Percentiles rank a stretch among this genome's conserved stretches.
phyloP scores from a whole-genome alignment of 2,797 vertebrate species.

The Sebastes umbrosus region DNA sequence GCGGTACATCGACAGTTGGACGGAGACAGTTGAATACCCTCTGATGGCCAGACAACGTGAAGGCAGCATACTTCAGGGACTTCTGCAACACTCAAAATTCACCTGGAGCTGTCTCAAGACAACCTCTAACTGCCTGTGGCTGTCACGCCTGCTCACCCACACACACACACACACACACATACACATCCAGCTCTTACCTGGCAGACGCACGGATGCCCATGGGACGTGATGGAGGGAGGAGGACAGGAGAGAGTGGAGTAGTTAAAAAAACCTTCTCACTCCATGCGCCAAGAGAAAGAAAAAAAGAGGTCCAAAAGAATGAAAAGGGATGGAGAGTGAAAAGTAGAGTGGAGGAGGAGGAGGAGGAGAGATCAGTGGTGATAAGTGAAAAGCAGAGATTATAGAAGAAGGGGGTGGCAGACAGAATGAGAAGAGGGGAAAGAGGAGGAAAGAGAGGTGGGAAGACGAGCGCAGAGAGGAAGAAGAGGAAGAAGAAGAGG shows the following conservation, averaged over 20 bases:
- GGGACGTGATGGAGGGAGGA: slow-evolving; percentile 52
- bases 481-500: background rate
- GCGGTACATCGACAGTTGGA: background rate
- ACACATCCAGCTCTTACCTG: slow-evolving; percentile 71
- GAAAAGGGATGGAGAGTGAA: slow-evolving; percentile 9
- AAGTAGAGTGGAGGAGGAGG: slow-evolving; percentile 18
- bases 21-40: slow-evolving; percentile 13
- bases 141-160: background rate
- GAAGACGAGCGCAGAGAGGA: background rate
- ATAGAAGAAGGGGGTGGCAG: background rate
- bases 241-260: slow-evolving; percentile 50
- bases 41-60: background rate
- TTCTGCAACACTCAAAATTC: slow-evolving; percentile 22
- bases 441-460: background rate
- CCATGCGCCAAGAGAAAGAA: slow-evolving; percentile 55
- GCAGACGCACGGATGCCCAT: slow-evolving; percentile 85
- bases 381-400: slow-evolving; percentile 32
- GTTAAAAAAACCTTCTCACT: slow-evolving; percentile 54
- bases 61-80: slow-evolving; percentile 37
- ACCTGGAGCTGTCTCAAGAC: slow-evolving; percentile 10
- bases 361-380: slow-evolving; percentile 1
- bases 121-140: background rate
- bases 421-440: slow-evolving; percentile 1
- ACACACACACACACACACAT: background rate
- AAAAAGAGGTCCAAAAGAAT: background rate